phyloP scores from a whole-genome alignment of 2,113 vertebrate species.

The Rana temporaria region DNA sequence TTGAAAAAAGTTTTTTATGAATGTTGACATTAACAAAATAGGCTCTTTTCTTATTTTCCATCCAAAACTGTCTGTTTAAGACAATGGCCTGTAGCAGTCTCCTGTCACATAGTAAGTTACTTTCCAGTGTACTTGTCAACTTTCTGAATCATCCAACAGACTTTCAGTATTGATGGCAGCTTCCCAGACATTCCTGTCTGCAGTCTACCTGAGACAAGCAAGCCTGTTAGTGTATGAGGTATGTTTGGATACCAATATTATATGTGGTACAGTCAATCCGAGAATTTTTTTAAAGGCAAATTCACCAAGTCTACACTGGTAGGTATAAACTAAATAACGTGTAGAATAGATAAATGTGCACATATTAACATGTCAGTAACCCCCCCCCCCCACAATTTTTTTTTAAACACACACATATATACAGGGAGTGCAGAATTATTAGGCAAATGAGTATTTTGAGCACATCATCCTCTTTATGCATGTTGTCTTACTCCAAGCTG shows the following conservation, averaged over 20 bases:
- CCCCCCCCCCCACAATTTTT: too few relatives aligned
- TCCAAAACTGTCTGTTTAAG: neutral
- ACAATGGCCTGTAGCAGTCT: conserved; percentile 1
- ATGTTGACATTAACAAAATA: conserved; percentile 2
- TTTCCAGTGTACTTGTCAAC: neutral
- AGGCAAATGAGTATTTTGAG: too few relatives aligned
- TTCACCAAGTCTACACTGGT: too few relatives aligned
- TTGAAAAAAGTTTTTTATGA: neutral
- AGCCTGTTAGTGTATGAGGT: neutral
- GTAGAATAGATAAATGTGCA: too few relatives aligned
- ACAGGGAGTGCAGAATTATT: too few relatives aligned
- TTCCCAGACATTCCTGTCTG: neutral
- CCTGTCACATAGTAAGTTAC: neutral
- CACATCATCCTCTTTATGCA: too few relatives aligned
- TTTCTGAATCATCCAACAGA: conserved; percentile 1
- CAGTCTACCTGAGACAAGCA: conserved; percentile 5
- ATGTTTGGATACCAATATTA: neutral
- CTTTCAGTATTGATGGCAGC: neutral
- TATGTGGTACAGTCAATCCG: too few relatives aligned
- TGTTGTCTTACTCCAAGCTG: too few relatives aligned
- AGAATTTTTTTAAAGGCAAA: too few relatives aligned
- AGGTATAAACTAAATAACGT: too few relatives aligned
- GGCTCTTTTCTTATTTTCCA: neutral
- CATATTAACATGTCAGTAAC: too few relatives aligned
- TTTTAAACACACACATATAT: too few relatives aligned